Base-by-base conservation (phyloP, 2,888 invertebrate species). In the Euzophera pinguis region DNA sequence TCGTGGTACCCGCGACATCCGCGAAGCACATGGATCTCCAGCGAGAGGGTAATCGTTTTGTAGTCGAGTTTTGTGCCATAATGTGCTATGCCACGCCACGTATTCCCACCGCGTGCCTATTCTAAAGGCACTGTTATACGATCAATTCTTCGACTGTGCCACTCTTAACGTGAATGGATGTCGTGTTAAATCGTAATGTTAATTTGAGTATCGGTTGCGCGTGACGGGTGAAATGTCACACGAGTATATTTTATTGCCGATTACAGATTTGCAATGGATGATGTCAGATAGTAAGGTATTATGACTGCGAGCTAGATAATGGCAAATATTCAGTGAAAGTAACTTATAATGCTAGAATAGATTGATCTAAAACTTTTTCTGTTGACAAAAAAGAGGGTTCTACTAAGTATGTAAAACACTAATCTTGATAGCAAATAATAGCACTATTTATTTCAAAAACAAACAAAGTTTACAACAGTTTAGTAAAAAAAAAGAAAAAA, bases 11-110 rank as follows among this genome's bases (percentile, higher is more conserved):
- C 55, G 63, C 60, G 57, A 62, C 51, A 65, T 61, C 56, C 72
- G 65, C 67, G 62, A 59, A 65, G 71, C 63, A 74, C 69, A 69
- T 66, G 69, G 68, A 68, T 75, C 74, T 71, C 72, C 69, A 66
- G 72, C 73, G 73, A 78, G 79, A 83, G 82, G 85, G 85, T 87
- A 88, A 87, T 86, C 84, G 84, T 75, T 79, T 72, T 84, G 78
- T 82, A 84, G 82, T 78, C 71, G 74, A 73, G 79, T 81, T 79
- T 79, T 81, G 80, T 80, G 71, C 77, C 70, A 72, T 74, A 81
- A 84, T 84, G 84, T 83, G 69, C 63, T 68, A 72, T 66, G 61
- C 65, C 12, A 48, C 67, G 60, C 64, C 69, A 64, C 71, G 72
- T 70, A 83, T 85, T 81, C 83, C 63, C 68, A 70, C 72, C 84